Evolutionary conservation across 1,140 invertebrate species (phyloP).

Genomic region (Agrilus planipennis): DNA sequence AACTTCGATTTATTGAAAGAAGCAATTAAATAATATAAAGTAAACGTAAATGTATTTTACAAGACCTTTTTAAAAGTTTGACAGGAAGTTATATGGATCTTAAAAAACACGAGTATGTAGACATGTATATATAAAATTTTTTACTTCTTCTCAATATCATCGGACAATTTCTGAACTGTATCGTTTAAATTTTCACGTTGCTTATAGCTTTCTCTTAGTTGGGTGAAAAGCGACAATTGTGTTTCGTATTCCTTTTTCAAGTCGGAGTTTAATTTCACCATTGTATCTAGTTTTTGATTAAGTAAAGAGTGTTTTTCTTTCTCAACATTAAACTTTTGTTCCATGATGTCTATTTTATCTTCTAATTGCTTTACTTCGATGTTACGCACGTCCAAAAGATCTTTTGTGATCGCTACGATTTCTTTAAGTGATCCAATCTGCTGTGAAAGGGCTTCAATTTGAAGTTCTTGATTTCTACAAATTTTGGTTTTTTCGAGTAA

Average conservation of each 20-base stretch:
- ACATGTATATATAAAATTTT: slow-evolving; percentile 5
- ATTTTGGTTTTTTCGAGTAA: slow-evolving; percentile 58
- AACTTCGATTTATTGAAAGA: neutral
- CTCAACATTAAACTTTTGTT: slow-evolving; percentile 53
- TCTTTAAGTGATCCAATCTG: slow-evolving; percentile 64
- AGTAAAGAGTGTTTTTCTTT: slow-evolving; percentile 53
- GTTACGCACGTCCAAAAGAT: slow-evolving; percentile 61
- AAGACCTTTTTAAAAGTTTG: neutral
- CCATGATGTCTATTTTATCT: slow-evolving; percentile 56
- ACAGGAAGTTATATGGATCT: neutral
- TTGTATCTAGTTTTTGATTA: slow-evolving; percentile 53
- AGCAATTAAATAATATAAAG: neutral
- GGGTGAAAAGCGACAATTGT: slow-evolving; percentile 55
- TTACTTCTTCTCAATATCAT: slow-evolving; percentile 25
- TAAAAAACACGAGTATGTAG: neutral
- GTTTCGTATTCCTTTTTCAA: slow-evolving; percentile 62
- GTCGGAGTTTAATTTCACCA: slow-evolving; percentile 55
- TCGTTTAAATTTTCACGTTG: slow-evolving; percentile 13
- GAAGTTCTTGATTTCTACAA: slow-evolving; percentile 59
- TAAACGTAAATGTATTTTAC: neutral
- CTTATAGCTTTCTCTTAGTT: slow-evolving; percentile 25
- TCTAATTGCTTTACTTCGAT: slow-evolving; percentile 64
- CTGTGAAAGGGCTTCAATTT: slow-evolving; percentile 54
- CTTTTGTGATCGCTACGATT: slow-evolving; percentile 62
- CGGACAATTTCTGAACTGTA: neutral